Evolutionary conservation across 2,113 vertebrate species (phyloP), one percentile per base, ranked within the genome.

Genomic region (Trogon surrucura): DNA sequence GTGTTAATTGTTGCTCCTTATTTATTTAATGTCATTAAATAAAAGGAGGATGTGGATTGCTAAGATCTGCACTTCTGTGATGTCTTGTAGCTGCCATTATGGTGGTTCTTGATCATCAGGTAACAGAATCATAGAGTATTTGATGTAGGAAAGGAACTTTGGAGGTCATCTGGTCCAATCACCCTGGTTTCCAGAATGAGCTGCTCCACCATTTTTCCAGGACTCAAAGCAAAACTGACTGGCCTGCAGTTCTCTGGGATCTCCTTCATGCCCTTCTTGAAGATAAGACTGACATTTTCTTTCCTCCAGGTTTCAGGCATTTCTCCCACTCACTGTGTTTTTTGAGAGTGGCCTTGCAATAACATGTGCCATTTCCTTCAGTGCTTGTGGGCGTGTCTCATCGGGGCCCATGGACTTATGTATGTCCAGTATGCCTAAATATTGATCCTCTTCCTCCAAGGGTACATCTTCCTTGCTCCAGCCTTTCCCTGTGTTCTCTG

Each of bases 31-130:
- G 45, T 29, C 5, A 65, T 38, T 66, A 67, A 80, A 64, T 72
- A 30, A 79, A 45, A 89, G 29, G 26, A 69, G 6, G 7, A 29
- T 10, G 17, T 34, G 21, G 5, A 32, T 67, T 13, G 20, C 36
- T 27, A 41, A 65, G 61, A 80, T 48, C 36, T 29, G 16, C 13
- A 5, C 6, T 91, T 48, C 20, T 17, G 18, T 79, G 48, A 30
- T 77, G 27, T 60, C 22, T 82, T 5, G 0, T 30, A 71, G 38
- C 26, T 88, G 19, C 38, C 9, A 3, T 87, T 51, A 27, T 4
- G 22, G 32, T 75, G 48, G 18, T 1, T 88, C 10, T 75, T 0
- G 0, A 34, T 45, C 17, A 4, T 71, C 54, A 67, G 62, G 11
- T 54, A 53, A 66, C 6, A 71, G 47, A 65, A 83, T 34, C 27